Base-by-base conservation (phyloP, 2,113 vertebrate genomes). In the Gorsachius goisagi region DNA sequence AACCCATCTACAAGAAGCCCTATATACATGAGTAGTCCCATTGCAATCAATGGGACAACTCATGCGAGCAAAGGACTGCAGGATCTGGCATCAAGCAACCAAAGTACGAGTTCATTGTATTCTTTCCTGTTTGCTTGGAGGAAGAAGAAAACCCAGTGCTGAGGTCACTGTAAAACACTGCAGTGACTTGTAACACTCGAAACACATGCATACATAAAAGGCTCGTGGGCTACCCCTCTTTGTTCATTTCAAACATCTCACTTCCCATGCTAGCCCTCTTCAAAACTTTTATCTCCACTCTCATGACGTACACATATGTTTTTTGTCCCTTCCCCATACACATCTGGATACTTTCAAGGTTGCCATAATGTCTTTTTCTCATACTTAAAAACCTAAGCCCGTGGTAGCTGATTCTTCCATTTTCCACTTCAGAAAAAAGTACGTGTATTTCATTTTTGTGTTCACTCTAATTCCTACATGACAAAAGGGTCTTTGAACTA, bases 131-230 rank as follows among this genome's bases (percentile, higher is more conserved):
- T 71, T 68, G 47, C 88, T 64, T 59, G 63, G 60, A 83, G 28
- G 53, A 95, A 84, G 83, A 68, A 80, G 12, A 80, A 97, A 95
- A 95, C 24, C n/a, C 82, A 85, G 45, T 18, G 12, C 35, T 89
- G 87, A 97, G 69, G 80, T 94, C 81, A 82, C 84, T 93, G 81
- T 23, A 75, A 73, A 96, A 87, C 86, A 83, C 52, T 67, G 44
- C 9, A 2, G 59, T 60, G 58, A 69, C 28, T 44, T 88, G 23
- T 12, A 91, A 68, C 49, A 41, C 55, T 37, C 3, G 1, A 72
- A 75, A 33, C 27, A 58, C 84, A 52, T 12, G 11, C 27, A 39
- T 24, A 52, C n/a, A 52, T 49, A 53, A 67, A 75, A 84, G 66
- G 30, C 58, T 44, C 17, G 19, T 28, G 18, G 37, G 35, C 30